A percentile compares a stretch with the other conserved stretches of the same genome.
phyloP scores from a whole-genome alignment of 1,140 invertebrate species.

The Nixonia krombeini region DNA sequence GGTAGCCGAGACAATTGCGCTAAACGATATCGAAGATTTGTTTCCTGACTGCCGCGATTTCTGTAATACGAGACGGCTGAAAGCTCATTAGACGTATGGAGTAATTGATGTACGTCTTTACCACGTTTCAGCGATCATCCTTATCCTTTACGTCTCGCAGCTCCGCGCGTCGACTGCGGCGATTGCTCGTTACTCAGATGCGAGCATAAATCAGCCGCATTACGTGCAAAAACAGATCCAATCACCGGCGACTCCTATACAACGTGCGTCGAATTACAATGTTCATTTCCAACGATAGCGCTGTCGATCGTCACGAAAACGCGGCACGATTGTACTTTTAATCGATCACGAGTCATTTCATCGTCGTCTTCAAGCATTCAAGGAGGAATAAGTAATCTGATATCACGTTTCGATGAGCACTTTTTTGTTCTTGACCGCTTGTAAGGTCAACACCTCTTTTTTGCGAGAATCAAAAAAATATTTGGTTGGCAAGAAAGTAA shows the following conservation, averaged over 20 bases:
- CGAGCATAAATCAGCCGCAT: constrained; percentile 18
- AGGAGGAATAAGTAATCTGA: too few relatives aligned
- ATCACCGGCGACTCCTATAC: constrained; percentile 15
- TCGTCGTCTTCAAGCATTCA: too few relatives aligned
- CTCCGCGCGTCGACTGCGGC: constrained; percentile 19
- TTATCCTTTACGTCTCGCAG: constrained; percentile 25
- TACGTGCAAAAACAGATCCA: constrained; percentile 17
- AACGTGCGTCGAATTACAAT: background rate
- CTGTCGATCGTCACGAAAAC: too few relatives aligned
- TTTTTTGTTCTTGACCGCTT: too few relatives aligned
- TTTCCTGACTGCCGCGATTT: constrained; percentile 23
- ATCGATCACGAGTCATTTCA: too few relatives aligned
- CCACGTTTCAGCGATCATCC: constrained; percentile 29
- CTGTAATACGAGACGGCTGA: constrained; percentile 16
- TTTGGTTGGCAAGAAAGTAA: too few relatives aligned
- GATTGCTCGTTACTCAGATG: constrained; percentile 22
- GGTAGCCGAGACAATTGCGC: too few relatives aligned
- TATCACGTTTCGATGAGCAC: too few relatives aligned
- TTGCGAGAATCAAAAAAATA: too few relatives aligned
- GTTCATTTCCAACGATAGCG: too few relatives aligned
- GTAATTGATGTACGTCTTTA: constrained; percentile 33
- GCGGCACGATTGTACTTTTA: too few relatives aligned
- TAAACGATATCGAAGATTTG: constrained; percentile 13
- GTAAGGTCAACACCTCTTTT: too few relatives aligned
- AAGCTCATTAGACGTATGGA: constrained; percentile 25